Evolutionary conservation across 2,113 vertebrate species (phyloP), one percentile per base, ranked within the genome.

Genomic region (Cynocephalus volans): DNA sequence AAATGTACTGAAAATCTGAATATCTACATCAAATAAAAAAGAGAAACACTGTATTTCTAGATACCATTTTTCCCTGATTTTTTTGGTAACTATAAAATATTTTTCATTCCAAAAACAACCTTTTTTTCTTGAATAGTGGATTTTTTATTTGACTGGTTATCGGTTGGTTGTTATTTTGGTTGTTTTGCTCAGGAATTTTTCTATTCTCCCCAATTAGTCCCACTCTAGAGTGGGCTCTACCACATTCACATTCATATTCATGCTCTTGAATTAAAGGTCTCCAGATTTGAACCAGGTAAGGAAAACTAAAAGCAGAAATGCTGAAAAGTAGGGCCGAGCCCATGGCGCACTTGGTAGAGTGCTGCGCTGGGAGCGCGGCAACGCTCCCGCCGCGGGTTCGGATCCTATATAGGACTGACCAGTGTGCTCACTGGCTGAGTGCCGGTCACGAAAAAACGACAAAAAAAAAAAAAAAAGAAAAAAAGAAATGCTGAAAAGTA

Each of bases 21-120:
- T 97, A 41, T 64, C 52, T 87, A 4, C 83, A 13, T 28, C 72
- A 87, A 93, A 50, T 50, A 36, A 92, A 94, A 73, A 75, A 62
- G n/a, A 88, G 60, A 94, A 80, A 82, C 1, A 58, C 2, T 72
- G 14, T 26, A 60, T 94, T 96, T 84, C 62, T 64, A 70, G 60
- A 86, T 89, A 76, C 3, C 10, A 19, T 54, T 67, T n/a, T 13
- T 24, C 33, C 28, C 23, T 24, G 1, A 4, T 7, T 36, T n/a
- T 94, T 41, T 58, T 19, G 36, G 48, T 48, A 70, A 83, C 33
- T 41, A 90, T 62, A 90, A 90, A 72, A 81, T 75, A 50, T 5
- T 90, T 31, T 67, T 81, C 31, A 84, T 82, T 95, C 94, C 45
- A 86, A 90, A 92, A 87, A 26, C 21, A 82, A 33, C 28, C 19